Evolutionary conservation across 2,113 vertebrate species (phyloP).

Genomic region (Triplophysa tibetana): DNA sequence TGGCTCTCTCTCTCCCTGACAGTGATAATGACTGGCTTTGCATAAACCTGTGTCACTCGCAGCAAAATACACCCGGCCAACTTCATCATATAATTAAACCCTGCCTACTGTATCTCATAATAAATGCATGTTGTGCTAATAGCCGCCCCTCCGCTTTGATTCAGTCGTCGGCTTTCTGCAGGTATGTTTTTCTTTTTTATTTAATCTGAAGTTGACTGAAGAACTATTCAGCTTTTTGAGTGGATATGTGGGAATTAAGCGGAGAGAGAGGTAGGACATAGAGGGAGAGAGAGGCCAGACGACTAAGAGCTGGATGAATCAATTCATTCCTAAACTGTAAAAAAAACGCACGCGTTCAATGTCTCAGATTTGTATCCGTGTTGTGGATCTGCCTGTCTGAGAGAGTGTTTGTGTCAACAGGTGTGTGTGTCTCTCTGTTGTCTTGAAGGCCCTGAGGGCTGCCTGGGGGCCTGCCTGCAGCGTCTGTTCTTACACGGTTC

Average conservation of each 20-base stretch:
- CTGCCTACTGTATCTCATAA: slow-evolving; percentile 79
- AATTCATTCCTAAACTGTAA: slow-evolving; percentile 30
- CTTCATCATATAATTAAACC: slow-evolving; percentile 81
- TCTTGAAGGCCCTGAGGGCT: slow-evolving; percentile 70
- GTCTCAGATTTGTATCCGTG: slow-evolving; percentile 9
- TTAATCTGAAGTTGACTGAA: slow-evolving; percentile 48
- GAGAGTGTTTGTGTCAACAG: slow-evolving; percentile 58
- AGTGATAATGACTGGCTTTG: slow-evolving; percentile 83
- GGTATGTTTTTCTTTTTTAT: slow-evolving; percentile 52
- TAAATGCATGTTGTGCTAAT: slow-evolving; percentile 82
- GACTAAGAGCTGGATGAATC: slow-evolving; percentile 40
- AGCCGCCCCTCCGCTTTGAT: slow-evolving; percentile 75
- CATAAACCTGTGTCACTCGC: slow-evolving; percentile 78
- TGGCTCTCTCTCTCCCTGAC: slow-evolving; percentile 66
- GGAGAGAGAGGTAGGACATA: slow-evolving; percentile 14
- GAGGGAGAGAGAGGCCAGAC: slow-evolving; percentile 10
- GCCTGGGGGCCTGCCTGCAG: slow-evolving; percentile 69
- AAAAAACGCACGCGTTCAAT: neutral
- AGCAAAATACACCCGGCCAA: slow-evolving; percentile 72
- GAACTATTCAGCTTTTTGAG: slow-evolving; percentile 28
- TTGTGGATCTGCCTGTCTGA: slow-evolving; percentile 36
- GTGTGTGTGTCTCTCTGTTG: slow-evolving; percentile 58
- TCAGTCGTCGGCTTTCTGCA: slow-evolving; percentile 46
- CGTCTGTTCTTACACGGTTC: slow-evolving; percentile 70
- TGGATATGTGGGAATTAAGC: slow-evolving; percentile 50